Evolutionary conservation across 2,113 vertebrate species (phyloP), one percentile per base, ranked within the genome.

Genomic region (Cavia porcellus): DNA sequence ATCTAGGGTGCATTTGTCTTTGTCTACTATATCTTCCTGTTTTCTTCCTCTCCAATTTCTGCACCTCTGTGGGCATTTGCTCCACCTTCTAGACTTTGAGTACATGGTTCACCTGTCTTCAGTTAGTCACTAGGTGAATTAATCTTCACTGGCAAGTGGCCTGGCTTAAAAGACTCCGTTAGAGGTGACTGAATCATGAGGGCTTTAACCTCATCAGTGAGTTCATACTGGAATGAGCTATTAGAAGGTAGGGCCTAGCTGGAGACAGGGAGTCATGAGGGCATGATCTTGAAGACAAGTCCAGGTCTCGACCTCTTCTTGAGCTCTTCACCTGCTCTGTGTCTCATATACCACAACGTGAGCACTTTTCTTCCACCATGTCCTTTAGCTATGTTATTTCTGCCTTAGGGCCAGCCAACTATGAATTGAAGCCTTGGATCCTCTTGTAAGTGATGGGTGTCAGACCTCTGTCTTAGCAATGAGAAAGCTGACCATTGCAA

Each of bases 1-100:
- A 35, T 24, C 50, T 35, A 7, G 28, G 17, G n/a, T 15, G 3
- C 15, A n/a, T 47, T 1, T 47, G 11, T 3, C 62, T 52, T 42
- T 0, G 0, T 8, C 20, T 35, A 4, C 3, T 17, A 35, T 28
- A 30, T 20, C 50, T 62, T 57, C 13, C 84, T 11, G 0, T 68
- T 50, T 79, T 50, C 20, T 15, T 52, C 64, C 47, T 22, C 14
- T 6, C 35, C 50, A 55, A 20, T 5, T 4, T 22, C 50, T n/a
- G 30, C 3, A 15, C 0, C 9, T 32, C 15, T 50, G 9, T 4
- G 24, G 22, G 38, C 82, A 20, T 24, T 25, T 5, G 25, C 6
- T 47, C 4, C 1, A 11, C 38, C 42, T 80, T 22, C 13, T 24
- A 17, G 28, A 59, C 2, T 5, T 1, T 1, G 45, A 32, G 24